Evolutionary conservation across 2,888 invertebrate genomes (phyloP), one percentile per base, ranked within the genome.

Genomic region (Lasioglossum vierecki): DNA sequence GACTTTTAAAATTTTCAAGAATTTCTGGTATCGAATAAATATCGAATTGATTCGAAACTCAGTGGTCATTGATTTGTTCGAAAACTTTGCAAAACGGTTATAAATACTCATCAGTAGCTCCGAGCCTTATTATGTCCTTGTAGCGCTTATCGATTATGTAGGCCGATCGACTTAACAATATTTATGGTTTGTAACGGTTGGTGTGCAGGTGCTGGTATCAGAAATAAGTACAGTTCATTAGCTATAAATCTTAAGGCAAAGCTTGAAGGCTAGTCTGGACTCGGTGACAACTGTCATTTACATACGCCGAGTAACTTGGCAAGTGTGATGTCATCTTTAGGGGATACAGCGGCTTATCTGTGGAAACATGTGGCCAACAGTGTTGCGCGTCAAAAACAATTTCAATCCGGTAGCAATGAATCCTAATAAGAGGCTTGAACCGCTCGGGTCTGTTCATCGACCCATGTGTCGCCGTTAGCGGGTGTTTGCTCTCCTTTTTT

Each of bases 361-460:
- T 2, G 0, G 70, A n/a, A 41, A 70, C 70, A 70, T 70, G 70
- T 70, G 70, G 39, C 11, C 9, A 11, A 41, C n/a, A 41, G 41
- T 70, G 13, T 41, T 1, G 70, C 22, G 41, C n/a, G 70, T 70
- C 41, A n/a, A 70, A 70, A 70, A 70, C 39, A 70, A 70, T 41
- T 41, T 70, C 70, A 41, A 39, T 70, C 41, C 70, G 39, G 41
- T n/a, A 13, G 70, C 70, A 41, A 70, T 41, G 70, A n/a, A 70
- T 70, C n/a, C n/a, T 70, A 41, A 70, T 70, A n/a, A 70, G 22
- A 22, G n/a, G 41, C 70, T 70, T 41, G 4, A 39, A 68, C 11
- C 39, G 4, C 66, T 68, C 68, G 39, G 41, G 22, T 41, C n/a
- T 68, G 68, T 68, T 22, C 68, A n/a, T 68, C 39, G 39, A 22